A percentile compares a stretch with the other conserved stretches of the same genome.
phyloP scores from a whole-genome alignment of 2,888 invertebrate genomes.

The Ecdyonurus torrentis region DNA sequence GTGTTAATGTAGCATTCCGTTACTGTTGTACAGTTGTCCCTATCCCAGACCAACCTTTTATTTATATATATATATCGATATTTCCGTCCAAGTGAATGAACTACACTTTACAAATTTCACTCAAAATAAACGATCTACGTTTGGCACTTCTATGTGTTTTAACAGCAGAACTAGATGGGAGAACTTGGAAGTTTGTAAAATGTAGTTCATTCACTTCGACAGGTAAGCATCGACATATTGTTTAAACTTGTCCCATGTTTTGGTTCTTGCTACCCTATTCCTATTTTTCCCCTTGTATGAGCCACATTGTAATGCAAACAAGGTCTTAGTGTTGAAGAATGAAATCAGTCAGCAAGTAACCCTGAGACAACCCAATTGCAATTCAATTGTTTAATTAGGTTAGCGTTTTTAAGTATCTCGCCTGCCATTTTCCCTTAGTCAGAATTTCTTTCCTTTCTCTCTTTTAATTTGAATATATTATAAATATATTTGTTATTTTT shows the following conservation, averaged over 20 bases:
- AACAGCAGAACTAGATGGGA: too few species aligned
- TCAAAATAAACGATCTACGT: too few species aligned
- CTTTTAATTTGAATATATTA: too few species aligned
- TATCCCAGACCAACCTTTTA: neutral
- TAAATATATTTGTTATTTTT: too few species aligned
- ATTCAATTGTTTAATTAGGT: neutral
- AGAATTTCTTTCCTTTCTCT: neutral
- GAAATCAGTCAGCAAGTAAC: neutral
- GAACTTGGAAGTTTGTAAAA: too few species aligned
- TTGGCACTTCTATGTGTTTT: too few species aligned
- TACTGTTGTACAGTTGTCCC: neutral
- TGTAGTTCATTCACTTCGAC: too few species aligned
- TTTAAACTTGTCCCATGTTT: too few species aligned
- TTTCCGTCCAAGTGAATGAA: neutral
- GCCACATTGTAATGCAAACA: neutral
- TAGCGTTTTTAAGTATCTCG: neutral
- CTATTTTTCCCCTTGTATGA: neutral
- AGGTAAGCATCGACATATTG: too few species aligned
- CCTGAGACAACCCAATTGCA: neutral
- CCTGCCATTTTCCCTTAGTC: neutral
- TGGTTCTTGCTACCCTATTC: too few species aligned
- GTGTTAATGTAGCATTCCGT: neutral
- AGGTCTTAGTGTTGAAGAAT: neutral
- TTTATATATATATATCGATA: neutral
- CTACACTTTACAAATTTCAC: too few species aligned